Base-by-base conservation (phyloP, 2,797 vertebrate species). In the Phoeniculus purpureus region DNA sequence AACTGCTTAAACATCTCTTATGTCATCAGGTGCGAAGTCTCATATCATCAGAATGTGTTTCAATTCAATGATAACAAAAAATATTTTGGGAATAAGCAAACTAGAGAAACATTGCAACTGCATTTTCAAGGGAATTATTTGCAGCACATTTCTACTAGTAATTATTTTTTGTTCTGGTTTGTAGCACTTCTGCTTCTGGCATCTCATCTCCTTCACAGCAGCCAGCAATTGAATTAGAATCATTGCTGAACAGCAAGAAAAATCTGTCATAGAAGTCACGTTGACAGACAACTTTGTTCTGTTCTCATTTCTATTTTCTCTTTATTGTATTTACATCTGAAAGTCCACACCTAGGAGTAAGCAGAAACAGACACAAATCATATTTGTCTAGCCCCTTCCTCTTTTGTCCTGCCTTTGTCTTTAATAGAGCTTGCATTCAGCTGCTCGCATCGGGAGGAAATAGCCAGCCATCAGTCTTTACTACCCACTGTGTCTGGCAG, bases 141-240 rank as follows among this genome's bases (percentile, higher is more conserved):
- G 80, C 65, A 94, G 85, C 80, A 92, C 80, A 94, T 94, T 96
- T 93, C 96, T 95, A 93, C 86, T 93, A 93, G 90, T 96, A 95
- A 96, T 96, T 96, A 95, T 96, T 96, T 96, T 95, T 93, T 94
- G 93, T 93, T 95, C 95, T 96, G 90, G 92, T 96, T 95, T 93
- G 90, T 84, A 95, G 90, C 71, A 31, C 92, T 95, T 93, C 96
- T 94, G 95, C 93, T 96, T 93, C 95, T 95, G 96, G 94, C 94
- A 96, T 95, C 95, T 96, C 95, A 96, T 96, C 94, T 95, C 92
- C 76, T 96, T 96, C 96, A 96, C 95, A 96, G 96, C 95, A 96
- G 93, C 95, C 95, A 95, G 90, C 93, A 95, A 95, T 91, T 96
- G 95, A 96, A 96, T 95, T 96, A 96, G 92, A 96, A 95, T 92